Evolutionary conservation across 2,113 vertebrate species (phyloP).

Genomic region (Chlorodrepanis virens): DNA sequence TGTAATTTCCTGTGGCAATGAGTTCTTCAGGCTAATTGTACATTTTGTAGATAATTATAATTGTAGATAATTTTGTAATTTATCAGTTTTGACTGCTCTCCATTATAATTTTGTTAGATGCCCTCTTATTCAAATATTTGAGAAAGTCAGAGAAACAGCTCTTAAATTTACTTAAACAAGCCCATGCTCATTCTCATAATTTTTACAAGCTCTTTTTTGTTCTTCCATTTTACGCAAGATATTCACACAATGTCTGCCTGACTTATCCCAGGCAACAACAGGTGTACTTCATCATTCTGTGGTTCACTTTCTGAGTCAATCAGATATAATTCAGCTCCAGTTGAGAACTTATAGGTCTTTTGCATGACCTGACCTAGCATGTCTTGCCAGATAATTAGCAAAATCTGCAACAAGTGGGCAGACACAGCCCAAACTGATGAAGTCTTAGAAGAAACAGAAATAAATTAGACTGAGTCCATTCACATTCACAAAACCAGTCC

Average conservation of each 20-base stretch:
- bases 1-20: constrained; percentile 31
- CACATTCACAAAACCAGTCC: not conserved
- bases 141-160: not conserved
- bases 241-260: not conserved
- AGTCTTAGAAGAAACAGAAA: not conserved
- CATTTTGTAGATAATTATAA: constrained; percentile 18
- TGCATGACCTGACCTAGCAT: not conserved
- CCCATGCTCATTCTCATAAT: not conserved
- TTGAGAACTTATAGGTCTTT: not conserved
- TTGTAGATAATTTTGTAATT: constrained; percentile 32
- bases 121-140: constrained; percentile 5
- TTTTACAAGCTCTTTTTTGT: not conserved
- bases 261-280: not conserved
- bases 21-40: constrained; percentile 20
- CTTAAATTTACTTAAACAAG: not conserved
- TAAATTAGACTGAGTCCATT: not conserved
- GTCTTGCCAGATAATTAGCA: not conserved
- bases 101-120: not conserved
- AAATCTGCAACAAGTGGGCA: not conserved
- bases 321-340: not conserved
- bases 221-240: not conserved
- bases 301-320: not conserved
- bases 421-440: not conserved
- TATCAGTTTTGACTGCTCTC: not conserved
- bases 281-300: not conserved